A percentile compares a stretch with the other conserved stretches of the same genome.
These are phyloP conservation scores for Pheosia tremula DNA, from an alignment of 2,888 invertebrate species.

Conservation along the genomic window DNA sequence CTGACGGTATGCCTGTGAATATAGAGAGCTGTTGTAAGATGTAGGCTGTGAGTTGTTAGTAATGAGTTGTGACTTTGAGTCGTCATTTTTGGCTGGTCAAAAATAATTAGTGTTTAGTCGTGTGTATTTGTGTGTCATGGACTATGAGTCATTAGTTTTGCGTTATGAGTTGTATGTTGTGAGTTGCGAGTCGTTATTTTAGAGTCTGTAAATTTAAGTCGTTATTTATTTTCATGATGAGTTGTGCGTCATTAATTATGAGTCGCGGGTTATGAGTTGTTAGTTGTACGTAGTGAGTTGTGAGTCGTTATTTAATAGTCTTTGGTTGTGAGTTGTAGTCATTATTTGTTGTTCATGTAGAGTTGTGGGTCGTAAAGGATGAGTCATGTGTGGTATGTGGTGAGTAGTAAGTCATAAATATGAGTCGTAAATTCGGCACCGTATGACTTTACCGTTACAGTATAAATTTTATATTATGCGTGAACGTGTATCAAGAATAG, in stretches of 20 bases:
- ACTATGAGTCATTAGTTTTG: no score
- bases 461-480: no score
- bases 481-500: no score
- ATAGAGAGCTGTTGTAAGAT: not conserved
- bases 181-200: no score
- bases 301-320: not conserved
- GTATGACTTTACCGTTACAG: no score
- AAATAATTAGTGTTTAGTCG: no score
- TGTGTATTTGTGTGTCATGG: no score
- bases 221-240: no score
- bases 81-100: no score
- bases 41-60: not conserved
- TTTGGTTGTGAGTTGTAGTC: not conserved
- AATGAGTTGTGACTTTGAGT: not conserved
- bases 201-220: no score
- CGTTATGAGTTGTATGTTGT: no score
- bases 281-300: not conserved
- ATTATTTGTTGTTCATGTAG: not conserved
- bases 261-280: not conserved
- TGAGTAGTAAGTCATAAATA: not conserved
- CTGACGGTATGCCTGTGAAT: conserved; percentile 87
- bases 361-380: not conserved
- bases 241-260: not conserved
- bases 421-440: not conserved
- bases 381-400: not conserved